phyloP scores from a whole-genome alignment of 2,888 invertebrate genomes.

The Pseudeuparius sepicola region DNA sequence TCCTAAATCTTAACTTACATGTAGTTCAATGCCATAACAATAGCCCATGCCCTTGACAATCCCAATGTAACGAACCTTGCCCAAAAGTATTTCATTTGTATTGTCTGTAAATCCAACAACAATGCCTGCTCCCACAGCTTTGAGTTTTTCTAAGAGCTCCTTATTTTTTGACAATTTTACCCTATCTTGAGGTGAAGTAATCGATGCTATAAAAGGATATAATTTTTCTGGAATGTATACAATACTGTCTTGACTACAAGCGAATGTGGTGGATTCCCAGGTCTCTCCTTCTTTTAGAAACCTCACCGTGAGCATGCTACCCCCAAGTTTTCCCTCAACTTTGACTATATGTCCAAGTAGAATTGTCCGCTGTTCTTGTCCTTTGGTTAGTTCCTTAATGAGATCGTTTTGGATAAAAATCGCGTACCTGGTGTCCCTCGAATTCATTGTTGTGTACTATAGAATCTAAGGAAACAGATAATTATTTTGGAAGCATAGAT shows the following conservation, averaged over 20 bases:
- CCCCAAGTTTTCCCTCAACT: slow-evolving; percentile 29
- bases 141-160: slow-evolving; percentile 39
- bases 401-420: slow-evolving; percentile 31
- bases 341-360: slow-evolving; percentile 36
- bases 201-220: slow-evolving; percentile 44
- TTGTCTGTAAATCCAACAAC: slow-evolving; percentile 38
- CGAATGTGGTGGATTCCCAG: slow-evolving; percentile 35
- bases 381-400: slow-evolving; percentile 24
- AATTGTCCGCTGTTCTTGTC: slow-evolving; percentile 30
- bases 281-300: slow-evolving; percentile 32
- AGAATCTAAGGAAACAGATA: too few species aligned
- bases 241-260: slow-evolving; percentile 29
- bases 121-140: slow-evolving; percentile 34
- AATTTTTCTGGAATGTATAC: slow-evolving; percentile 34
- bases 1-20: slow-evolving; percentile 39
- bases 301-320: slow-evolving; percentile 29
- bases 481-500: too few species aligned
- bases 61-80: slow-evolving; percentile 46
- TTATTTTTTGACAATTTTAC: slow-evolving; percentile 41
- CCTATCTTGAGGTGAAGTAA: slow-evolving; percentile 43
- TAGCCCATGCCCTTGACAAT: slow-evolving; percentile 44
- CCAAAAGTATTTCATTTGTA: slow-evolving; percentile 32
- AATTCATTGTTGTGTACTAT: too few species aligned
- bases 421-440: slow-evolving; percentile 29
- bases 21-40: slow-evolving; percentile 47